Evolutionary conservation across 2,113 vertebrate genomes (phyloP).

Genomic region (Excalfactoria chinensis): DNA sequence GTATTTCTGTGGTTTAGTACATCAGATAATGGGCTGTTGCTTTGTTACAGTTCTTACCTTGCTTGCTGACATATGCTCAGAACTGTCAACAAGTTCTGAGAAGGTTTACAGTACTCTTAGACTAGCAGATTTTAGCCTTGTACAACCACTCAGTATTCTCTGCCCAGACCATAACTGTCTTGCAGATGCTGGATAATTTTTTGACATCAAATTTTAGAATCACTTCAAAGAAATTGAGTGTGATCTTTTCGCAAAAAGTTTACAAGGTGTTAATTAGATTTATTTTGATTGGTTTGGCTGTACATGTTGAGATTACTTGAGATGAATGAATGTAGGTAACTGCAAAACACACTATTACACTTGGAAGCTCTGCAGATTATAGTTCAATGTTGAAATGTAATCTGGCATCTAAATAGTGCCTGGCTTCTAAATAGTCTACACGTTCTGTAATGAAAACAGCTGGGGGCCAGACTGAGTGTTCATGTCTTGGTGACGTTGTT

Average conservation of each 20-base stretch:
- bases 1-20: neutral
- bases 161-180: neutral
- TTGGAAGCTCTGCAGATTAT: neutral
- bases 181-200: neutral
- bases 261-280: neutral
- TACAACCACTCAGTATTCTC: neutral
- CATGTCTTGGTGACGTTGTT: neutral
- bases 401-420: too few species aligned
- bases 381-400: neutral
- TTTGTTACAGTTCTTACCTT: neutral
- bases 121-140: neutral
- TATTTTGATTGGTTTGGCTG: neutral
- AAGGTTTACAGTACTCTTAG: neutral
- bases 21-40: neutral
- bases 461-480: neutral
- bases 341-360: neutral
- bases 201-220: neutral
- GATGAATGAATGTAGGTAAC: neutral
- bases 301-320: neutral
- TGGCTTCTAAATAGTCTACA: neutral
- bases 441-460: neutral
- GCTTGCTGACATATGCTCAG: neutral
- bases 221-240: neutral
- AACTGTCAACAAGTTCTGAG: neutral
- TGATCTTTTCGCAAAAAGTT: neutral